Conservation (phyloP, 1,140 invertebrate genomes). For the Rhynchophorus ferrugineus region DNA sequence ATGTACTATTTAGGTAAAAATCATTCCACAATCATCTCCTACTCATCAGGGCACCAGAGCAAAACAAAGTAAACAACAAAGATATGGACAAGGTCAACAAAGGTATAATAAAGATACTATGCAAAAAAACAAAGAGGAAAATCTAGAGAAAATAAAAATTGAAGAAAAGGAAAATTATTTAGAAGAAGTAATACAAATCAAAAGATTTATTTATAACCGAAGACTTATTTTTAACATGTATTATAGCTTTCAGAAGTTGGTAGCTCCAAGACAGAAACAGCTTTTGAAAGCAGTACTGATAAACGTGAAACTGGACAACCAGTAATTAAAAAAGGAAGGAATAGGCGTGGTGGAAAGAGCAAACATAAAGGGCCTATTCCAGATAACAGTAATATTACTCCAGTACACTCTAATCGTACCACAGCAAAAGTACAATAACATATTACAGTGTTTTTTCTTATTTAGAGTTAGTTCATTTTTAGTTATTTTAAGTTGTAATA, state of each 20-base stretch:
- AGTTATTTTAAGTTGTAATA: no score
- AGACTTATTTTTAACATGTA: neutral
- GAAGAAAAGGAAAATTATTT: conserved; percentile 22
- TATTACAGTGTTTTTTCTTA: neutral
- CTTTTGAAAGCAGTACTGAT: conserved; percentile 49
- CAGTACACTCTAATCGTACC: conserved; percentile 20
- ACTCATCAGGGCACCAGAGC: conserved; percentile 37
- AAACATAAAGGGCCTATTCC: conserved; percentile 2
- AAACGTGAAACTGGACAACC: conserved; percentile 48
- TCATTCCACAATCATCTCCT: conserved; percentile 53
- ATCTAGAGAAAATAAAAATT: neutral
- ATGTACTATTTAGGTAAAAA: conserved; percentile 35
- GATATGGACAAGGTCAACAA: conserved; percentile 22
- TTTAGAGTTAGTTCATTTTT: neutral
- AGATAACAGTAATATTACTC: conserved; percentile 9
- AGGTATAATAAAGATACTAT: neutral
- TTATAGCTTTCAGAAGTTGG: conserved; percentile 40
- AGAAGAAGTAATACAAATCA: conserved; percentile 16
- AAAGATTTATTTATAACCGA: neutral
- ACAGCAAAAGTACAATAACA: conserved; percentile 28
- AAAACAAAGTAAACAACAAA: conserved; percentile 51
- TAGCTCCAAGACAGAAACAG: conserved; percentile 45
- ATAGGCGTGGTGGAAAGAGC: conserved; percentile 46
- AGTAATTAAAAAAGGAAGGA: conserved; percentile 43
- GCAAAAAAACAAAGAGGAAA: neutral